phyloP scores from a whole-genome alignment of 2,888 invertebrate species.

The Nephrocerus scutellatus region DNA sequence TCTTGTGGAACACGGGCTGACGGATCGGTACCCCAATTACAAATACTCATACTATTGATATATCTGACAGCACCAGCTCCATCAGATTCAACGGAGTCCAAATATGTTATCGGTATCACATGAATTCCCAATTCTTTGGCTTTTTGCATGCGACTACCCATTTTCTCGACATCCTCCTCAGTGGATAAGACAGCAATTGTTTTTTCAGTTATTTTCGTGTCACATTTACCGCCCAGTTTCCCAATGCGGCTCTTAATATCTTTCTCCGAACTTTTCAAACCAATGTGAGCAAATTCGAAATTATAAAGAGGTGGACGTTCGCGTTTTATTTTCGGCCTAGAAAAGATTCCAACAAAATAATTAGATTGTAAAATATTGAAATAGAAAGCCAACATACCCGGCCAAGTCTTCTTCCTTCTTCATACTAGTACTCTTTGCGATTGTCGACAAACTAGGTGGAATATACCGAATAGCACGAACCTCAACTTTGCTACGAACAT shows the following conservation, averaged over 20 bases:
- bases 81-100: constrained; percentile 61
- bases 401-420: constrained; percentile 52
- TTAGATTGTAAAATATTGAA: background rate
- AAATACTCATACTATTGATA: constrained; percentile 66
- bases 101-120: constrained; percentile 70
- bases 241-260: constrained; percentile 62
- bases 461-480: constrained; percentile 54
- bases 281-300: constrained; percentile 67
- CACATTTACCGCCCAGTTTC: constrained; percentile 69
- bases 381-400: constrained; percentile 30
- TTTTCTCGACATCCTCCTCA: constrained; percentile 60
- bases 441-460: constrained; percentile 46
- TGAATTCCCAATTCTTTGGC: constrained; percentile 66
- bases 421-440: constrained; percentile 26
- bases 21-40: constrained; percentile 74
- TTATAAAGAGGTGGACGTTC: constrained; percentile 66
- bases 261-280: constrained; percentile 53
- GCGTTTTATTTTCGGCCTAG: constrained; percentile 57
- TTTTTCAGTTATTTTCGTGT: constrained; percentile 56
- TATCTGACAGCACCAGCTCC: constrained; percentile 54
- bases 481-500: constrained; percentile 55
- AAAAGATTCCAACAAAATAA: constrained; percentile 16
- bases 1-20: constrained; percentile 45
- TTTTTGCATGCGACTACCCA: constrained; percentile 57
- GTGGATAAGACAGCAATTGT: constrained; percentile 72